Percentiles rank a stretch among this genome's conserved stretches.
phyloP scores from a whole-genome alignment of 2,888 invertebrate genomes.

The Apodemia zela region DNA sequence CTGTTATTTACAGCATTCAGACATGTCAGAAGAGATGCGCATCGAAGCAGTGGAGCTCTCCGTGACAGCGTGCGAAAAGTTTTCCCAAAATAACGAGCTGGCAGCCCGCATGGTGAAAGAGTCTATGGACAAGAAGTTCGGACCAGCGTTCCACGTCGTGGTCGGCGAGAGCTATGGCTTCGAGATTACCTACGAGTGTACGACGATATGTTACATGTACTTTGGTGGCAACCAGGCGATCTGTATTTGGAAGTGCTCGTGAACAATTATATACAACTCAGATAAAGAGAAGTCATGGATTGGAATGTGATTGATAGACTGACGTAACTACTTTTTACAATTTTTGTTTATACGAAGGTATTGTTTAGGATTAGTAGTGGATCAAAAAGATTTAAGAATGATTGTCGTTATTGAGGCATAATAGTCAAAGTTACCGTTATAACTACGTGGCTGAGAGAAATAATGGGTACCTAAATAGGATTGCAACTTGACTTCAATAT shows the following conservation, averaged over 20 bases:
- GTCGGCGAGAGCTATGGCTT: slow-evolving; percentile 97
- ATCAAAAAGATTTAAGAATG: neutral
- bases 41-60: slow-evolving; percentile 93
- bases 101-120: slow-evolving; percentile 98
- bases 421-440: too few relatives aligned
- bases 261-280: slow-evolving; percentile 34
- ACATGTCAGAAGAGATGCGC: slow-evolving; percentile 96
- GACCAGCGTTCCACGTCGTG: slow-evolving; percentile 96
- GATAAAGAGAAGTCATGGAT: neutral
- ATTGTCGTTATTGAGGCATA: neutral
- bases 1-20: slow-evolving; percentile 83
- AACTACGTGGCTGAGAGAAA: too few relatives aligned
- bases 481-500: too few relatives aligned
- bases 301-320: neutral
- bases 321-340: neutral
- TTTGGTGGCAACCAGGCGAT: slow-evolving; percentile 95
- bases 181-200: slow-evolving; percentile 94
- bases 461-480: too few relatives aligned
- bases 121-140: slow-evolving; percentile 96
- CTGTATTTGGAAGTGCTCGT: slow-evolving; percentile 93
- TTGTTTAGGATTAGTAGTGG: neutral
- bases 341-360: neutral
- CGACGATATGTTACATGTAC: slow-evolving; percentile 92
- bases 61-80: slow-evolving; percentile 96
- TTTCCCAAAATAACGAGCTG: slow-evolving; percentile 90